Conservation (phyloP, 2,113 vertebrate species). For the Lathamus discolor region DNA sequence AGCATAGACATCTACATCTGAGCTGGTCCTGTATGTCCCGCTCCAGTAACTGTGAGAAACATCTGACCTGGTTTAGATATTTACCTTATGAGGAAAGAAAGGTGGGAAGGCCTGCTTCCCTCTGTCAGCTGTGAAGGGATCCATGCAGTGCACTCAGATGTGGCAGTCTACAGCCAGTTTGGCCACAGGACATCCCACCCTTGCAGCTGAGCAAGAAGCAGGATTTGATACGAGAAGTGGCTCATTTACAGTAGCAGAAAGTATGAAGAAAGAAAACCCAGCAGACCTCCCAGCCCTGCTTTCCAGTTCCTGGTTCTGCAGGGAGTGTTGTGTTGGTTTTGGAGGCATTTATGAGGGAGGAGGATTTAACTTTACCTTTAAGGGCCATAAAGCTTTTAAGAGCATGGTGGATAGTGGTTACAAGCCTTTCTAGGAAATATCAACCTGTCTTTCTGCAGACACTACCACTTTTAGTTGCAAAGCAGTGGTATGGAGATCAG, state of each 20-base stretch:
- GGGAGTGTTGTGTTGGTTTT: conserved; percentile 36
- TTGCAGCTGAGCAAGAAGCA: not conserved
- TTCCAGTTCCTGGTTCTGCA: conserved; percentile 6
- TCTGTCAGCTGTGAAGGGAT: not conserved
- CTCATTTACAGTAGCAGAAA: not conserved
- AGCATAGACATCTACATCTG: not conserved
- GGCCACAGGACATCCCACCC: not conserved
- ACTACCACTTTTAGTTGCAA: not conserved
- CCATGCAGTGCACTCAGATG: rapidly evolving
- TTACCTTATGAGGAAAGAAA: not conserved
- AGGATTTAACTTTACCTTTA: not conserved
- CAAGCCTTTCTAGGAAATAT: conserved; percentile 4
- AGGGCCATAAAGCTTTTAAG: not conserved
- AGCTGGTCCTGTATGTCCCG: not conserved
- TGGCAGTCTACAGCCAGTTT: not conserved
- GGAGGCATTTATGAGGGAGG: not conserved
- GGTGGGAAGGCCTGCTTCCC: not conserved
- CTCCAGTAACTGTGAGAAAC: not conserved
- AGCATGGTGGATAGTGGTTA: not conserved
- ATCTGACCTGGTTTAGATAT: not conserved
- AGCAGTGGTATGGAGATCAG: not conserved
- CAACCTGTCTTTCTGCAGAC: not conserved
- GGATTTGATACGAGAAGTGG: not conserved
- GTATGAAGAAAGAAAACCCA: not conserved
- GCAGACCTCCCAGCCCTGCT: conserved; percentile 2